These are phyloP conservation scores for Cynocephalus volans DNA, from an alignment of 2,113 vertebrate species.

Conservation along the genomic window DNA sequence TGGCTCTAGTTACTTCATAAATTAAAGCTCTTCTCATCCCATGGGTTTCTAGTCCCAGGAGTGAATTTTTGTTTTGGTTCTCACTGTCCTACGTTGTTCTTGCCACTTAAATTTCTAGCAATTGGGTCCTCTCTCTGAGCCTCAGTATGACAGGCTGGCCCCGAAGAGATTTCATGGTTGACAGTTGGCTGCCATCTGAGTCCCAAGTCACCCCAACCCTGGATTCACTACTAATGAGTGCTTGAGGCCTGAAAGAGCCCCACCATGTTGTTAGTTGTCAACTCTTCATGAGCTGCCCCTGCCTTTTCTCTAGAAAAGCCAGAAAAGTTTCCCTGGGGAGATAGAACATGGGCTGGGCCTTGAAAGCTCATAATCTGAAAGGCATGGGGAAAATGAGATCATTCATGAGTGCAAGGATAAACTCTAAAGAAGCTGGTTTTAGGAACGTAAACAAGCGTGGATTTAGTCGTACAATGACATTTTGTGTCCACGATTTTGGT, in stretches of 20 bases:
- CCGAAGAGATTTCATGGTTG: not conserved
- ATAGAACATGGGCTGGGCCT: not conserved
- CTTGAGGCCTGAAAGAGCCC: not conserved
- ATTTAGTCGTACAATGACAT: not conserved
- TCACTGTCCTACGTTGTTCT: not conserved
- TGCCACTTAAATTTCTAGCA: not conserved
- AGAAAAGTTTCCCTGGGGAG: not conserved
- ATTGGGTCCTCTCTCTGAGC: not conserved
- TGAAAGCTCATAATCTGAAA: not conserved
- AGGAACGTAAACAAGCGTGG: not conserved
- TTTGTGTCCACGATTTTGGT: constrained; percentile 43
- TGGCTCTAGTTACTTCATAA: not conserved
- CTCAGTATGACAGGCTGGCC: not conserved
- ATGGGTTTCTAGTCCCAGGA: not conserved
- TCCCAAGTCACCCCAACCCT: not conserved
- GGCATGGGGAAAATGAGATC: not conserved
- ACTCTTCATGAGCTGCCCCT: not conserved
- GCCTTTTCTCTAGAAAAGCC: not conserved
- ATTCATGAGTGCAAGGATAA: not conserved
- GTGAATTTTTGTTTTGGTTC: not conserved
- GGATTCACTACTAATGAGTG: not conserved
- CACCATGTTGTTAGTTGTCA: not conserved
- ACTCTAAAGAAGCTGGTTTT: not conserved
- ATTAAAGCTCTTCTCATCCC: not conserved
- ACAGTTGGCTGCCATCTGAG: not conserved